Percentiles rank a stretch among this genome's conserved stretches.
Evolutionary conservation across 1,140 invertebrate genomes (phyloP).

Genomic region (Melipona quadrifasciata): DNA sequence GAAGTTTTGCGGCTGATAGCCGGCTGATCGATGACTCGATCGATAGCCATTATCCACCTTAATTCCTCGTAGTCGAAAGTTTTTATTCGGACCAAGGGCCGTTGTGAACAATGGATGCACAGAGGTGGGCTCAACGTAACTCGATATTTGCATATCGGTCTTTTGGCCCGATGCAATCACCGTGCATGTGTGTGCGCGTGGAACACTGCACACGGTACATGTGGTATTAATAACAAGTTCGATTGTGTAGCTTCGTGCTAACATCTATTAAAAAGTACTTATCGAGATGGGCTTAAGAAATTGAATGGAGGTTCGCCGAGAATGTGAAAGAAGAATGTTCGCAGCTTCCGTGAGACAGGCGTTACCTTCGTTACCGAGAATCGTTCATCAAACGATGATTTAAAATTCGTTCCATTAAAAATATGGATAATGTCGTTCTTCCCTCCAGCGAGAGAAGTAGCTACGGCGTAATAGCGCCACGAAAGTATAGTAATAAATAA

Average conservation of each 20-base stretch:
- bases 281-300: background rate
- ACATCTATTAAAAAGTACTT: background rate
- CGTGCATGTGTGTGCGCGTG: too few species aligned
- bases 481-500: background rate
- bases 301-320: background rate
- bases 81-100: conserved; percentile 23
- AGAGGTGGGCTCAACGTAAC: background rate
- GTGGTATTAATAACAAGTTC: conserved; percentile 7
- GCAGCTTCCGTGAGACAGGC: background rate
- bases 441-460: background rate
- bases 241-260: background rate
- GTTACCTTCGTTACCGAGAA: background rate
- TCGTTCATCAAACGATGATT: background rate
- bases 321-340: background rate
- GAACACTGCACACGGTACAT: background rate
- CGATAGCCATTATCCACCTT: conserved; percentile 28
- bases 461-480: background rate
- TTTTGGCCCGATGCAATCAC: background rate
- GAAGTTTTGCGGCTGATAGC: conserved; percentile 31
- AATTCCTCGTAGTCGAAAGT: conserved; percentile 30
- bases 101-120: conserved; percentile 18
- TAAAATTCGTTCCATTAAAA: background rate
- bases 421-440: background rate
- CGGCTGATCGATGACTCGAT: conserved; percentile 52
- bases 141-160: conserved; percentile 35